Evolutionary conservation across 2,797 vertebrate species (phyloP), one percentile per base, ranked within the genome.

Genomic region (Oryzias dopingdopingensis): DNA sequence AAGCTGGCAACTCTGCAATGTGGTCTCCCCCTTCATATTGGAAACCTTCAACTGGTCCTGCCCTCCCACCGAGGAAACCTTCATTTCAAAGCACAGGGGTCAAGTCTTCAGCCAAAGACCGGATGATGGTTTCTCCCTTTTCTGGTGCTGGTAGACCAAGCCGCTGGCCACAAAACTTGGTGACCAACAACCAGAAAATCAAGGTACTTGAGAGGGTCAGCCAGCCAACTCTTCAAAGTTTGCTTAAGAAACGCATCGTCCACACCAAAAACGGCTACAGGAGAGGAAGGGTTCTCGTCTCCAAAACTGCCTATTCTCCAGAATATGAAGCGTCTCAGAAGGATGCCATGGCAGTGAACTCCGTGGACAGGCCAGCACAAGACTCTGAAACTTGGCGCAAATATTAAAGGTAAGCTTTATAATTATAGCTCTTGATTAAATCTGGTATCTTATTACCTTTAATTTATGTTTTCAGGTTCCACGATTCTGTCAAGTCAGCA

Each of bases 181-280:
- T 17, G 0, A 0, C 1, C 2, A 2, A 1, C 13, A 12, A 17
- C 3, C n/a, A 29, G 7, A 16, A 51, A 1, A 20, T 6, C 41
- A 10, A 49, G 2, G 17, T 24, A 17, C 42, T 20, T 2, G 18
- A 15, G 12, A 43, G 26, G 26, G 4, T 8, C 4, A 18, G 41
- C 4, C 7, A 47, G 4, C 51, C 4, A 0, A 0, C 32, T 5
- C 4, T 0, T 23, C n/a, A n/a, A 22, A 44, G 22, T 1, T 2
- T 14, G 0, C 18, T 13, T 20, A 6, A 41, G 42, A 56, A 7
- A 10, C 62, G 56, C 5, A 41, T 76, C 0, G 0, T 42, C 26
- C 42, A 63, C 51, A 61, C 71, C 37, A 77, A 59, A 50, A 50
- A 43, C 5, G 22, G 17, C 32, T 74, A 77, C 45, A 1, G 13